Conservation (phyloP, 2,888 invertebrate species). For the Phalangium opilio region DNA sequence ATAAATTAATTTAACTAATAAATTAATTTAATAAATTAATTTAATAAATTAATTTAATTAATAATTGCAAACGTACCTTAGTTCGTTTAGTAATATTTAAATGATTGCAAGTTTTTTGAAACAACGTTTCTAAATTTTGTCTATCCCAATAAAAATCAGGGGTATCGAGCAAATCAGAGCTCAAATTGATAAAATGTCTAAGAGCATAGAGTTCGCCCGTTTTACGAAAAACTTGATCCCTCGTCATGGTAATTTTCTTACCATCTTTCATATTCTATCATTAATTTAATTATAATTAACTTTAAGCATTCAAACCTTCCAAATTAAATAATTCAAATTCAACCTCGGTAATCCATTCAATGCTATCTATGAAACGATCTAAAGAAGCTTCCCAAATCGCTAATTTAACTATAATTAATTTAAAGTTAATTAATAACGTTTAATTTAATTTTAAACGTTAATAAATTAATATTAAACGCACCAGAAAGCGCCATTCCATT, state of each 20-base stretch:
- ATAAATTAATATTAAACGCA: constrained; percentile 17
- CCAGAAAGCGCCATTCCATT: constrained; percentile 77
- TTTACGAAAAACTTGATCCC: constrained; percentile 54
- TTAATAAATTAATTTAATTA: too few relatives aligned
- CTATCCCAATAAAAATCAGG: constrained; percentile 99
- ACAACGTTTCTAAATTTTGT: constrained; percentile 69
- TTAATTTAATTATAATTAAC: too few relatives aligned
- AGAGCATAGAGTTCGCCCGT: constrained; percentile 78
- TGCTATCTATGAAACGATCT: constrained; percentile 63
- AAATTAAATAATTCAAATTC: too few relatives aligned
- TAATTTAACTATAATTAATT: constrained; percentile 62
- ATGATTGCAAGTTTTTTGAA: constrained; percentile 63
- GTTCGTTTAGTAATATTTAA: constrained; percentile 71
- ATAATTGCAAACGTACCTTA: constrained; percentile 48
- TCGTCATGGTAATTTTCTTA: constrained; percentile 49
- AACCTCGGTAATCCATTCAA: constrained; percentile 57
- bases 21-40: too few relatives aligned
- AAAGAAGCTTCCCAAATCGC: constrained; percentile 85
- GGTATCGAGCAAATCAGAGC: constrained; percentile 82
- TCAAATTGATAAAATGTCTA: constrained; percentile 70
- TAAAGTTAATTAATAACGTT: too few relatives aligned
- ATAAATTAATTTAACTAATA: too few relatives aligned
- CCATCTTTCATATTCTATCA: constrained; percentile 53
- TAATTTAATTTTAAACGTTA: too few relatives aligned
- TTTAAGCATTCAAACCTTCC: too few relatives aligned